Conservation (phyloP, 2,888 invertebrate species). For the Cephus sareptanus region DNA sequence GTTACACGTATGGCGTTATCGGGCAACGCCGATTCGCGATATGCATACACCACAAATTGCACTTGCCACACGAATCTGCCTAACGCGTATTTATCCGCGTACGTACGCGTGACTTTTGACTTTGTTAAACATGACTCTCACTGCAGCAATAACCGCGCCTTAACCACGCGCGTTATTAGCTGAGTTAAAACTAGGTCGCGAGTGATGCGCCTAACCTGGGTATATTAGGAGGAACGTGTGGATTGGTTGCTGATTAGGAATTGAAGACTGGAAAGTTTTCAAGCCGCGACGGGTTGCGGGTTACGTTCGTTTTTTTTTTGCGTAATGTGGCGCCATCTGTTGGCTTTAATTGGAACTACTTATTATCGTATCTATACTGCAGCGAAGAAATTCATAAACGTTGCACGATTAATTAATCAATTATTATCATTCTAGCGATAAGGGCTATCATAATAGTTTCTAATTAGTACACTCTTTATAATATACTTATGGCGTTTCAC, state of each 20-base stretch:
- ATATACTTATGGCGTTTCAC: no score
- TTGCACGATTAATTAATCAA: neutral
- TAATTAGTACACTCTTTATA: neutral
- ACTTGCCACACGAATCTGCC: neutral
- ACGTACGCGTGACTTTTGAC: neutral
- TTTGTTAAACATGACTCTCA: neutral
- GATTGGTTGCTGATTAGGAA: neutral
- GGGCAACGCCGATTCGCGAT: neutral
- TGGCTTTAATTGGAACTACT: neutral
- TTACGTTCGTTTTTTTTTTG: neutral
- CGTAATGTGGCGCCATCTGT: neutral
- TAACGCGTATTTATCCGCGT: neutral
- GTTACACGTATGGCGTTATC: neutral
- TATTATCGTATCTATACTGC: neutral
- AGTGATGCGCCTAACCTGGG: neutral
- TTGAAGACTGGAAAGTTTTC: slow-evolving; percentile 7
- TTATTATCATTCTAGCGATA: neutral
- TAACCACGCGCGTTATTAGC: neutral
- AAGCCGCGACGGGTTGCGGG: neutral
- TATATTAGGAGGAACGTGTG: neutral
- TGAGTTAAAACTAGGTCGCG: neutral
- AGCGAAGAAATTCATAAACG: neutral
- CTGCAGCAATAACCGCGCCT: neutral
- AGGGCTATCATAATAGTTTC: neutral
- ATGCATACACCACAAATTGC: neutral